These are phyloP conservation scores for Bettongia penicillata DNA, from an alignment of 2,113 vertebrate species.

Conservation along the genomic window DNA sequence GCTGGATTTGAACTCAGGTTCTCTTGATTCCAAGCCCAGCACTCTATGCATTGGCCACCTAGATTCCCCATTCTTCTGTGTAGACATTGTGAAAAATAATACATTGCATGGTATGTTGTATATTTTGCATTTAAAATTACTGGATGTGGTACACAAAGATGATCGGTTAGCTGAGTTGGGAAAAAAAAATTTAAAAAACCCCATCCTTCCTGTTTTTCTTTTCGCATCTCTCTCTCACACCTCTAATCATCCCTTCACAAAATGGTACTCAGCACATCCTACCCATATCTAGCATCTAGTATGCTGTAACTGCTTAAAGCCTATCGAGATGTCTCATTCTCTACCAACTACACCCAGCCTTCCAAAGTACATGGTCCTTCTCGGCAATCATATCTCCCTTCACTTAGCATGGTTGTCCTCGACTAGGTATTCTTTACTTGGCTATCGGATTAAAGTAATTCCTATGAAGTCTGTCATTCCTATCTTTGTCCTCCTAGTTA, in stretches of 20 bases:
- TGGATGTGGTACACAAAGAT: not conserved
- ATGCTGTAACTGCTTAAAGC: not conserved
- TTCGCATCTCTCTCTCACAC: not conserved
- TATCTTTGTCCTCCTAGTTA: not conserved
- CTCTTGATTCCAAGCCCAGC: too few species aligned
- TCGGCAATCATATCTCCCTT: not conserved
- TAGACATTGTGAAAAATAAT: not conserved
- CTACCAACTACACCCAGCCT: not conserved
- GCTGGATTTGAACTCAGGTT: too few species aligned
- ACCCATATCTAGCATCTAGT: not conserved
- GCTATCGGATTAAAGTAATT: not conserved
- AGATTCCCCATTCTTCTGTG: not conserved
- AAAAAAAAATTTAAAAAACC: too few species aligned
- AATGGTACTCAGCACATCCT: not conserved
- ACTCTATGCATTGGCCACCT: too few species aligned
- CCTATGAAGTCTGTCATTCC: not conserved
- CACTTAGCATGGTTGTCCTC: not conserved
- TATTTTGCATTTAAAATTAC: not conserved
- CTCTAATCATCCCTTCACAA: too few species aligned
- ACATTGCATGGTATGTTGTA: too few species aligned
- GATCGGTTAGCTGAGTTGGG: not conserved
- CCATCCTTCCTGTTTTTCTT: not conserved
- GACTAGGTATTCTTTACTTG: not conserved
- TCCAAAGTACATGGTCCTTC: not conserved
- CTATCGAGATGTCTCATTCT: not conserved